Evolutionary conservation across 2,888 invertebrate genomes (phyloP).

Genomic region (Dynastes grantii): DNA sequence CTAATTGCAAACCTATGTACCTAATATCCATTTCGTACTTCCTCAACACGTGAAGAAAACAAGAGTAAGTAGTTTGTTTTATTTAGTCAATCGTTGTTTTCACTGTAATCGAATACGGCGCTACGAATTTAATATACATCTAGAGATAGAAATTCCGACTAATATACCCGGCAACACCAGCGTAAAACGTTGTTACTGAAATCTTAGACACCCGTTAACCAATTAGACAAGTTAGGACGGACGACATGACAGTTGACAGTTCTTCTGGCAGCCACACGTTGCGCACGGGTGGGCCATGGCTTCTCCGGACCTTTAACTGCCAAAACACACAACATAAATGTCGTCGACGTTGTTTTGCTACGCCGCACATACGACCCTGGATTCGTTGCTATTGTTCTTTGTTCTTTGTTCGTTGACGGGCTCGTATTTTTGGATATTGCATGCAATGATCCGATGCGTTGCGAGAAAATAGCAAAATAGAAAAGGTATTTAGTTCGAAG

Average conservation of each 20-base stretch:
- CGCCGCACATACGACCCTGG: neutral
- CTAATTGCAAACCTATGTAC: conserved; percentile 3
- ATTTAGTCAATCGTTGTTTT: conserved; percentile 32
- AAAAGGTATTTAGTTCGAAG: too few species aligned
- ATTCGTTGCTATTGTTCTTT: conserved; percentile 34
- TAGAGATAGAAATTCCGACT: neutral
- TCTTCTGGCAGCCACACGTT: conserved; percentile 34
- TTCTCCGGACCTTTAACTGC: conserved; percentile 16
- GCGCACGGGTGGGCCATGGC: conserved; percentile 26
- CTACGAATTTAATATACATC: conserved; percentile 37
- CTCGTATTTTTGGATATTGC: neutral
- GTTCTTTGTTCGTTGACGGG: conserved; percentile 4
- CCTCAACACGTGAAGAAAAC: conserved; percentile 38
- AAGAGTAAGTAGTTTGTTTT: conserved; percentile 41
- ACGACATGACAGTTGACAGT: conserved; percentile 43
- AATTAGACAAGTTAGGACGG: conserved; percentile 36
- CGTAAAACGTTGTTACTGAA: conserved; percentile 24
- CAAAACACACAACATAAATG: conserved; percentile 45
- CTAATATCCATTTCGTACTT: conserved; percentile 31
- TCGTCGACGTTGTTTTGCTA: conserved; percentile 30
- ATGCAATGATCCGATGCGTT: too few species aligned
- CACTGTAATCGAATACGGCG: conserved; percentile 42
- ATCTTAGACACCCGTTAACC: conserved; percentile 46
- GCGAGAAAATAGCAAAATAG: too few species aligned
- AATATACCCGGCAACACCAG: neutral